A percentile compares a stretch with the other conserved stretches of the same genome.
These are phyloP conservation scores for Lepus americanus DNA, from an alignment of 2,113 vertebrate genomes.

Conservation along the genomic window DNA sequence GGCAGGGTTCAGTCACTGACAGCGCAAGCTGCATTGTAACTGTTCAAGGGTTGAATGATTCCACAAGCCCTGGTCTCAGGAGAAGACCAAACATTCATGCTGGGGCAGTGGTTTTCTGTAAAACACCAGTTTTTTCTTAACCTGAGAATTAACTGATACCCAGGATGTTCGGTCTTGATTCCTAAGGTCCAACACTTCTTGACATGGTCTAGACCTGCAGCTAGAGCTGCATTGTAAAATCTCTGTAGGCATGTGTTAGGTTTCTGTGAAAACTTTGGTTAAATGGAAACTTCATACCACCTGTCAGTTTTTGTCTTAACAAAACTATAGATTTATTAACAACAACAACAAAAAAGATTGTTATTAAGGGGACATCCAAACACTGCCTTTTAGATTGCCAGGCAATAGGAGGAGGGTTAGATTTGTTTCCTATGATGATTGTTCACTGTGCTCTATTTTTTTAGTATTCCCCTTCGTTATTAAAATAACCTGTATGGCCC, in stretches of 20 bases:
- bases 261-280: conserved; percentile 82
- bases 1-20: no score
- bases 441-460: conserved; percentile 66
- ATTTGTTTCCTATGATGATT: conserved; percentile 38
- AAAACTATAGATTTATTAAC: no score
- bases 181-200: conserved; percentile 74
- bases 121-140: conserved; percentile 70
- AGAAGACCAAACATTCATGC: conserved; percentile 74
- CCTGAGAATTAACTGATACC: conserved; percentile 67
- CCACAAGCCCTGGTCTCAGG: conserved; percentile 68
- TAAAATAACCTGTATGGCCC: conserved; percentile 61
- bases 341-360: no score
- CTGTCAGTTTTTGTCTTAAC: no score
- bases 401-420: conserved; percentile 47
- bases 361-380: neutral
- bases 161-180: conserved; percentile 80
- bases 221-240: conserved; percentile 84
- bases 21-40: no score
- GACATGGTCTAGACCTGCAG: conserved; percentile 78
- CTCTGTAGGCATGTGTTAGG: conserved; percentile 88
- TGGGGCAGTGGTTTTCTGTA: conserved; percentile 69
- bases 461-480: neutral
- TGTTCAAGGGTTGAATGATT: no score
- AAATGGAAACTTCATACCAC: no score
- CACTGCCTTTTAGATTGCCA: neutral